Evolutionary conservation across 1,140 invertebrate species (phyloP), one percentile per base, ranked within the genome.

Genomic region (Drosophila truncata): DNA sequence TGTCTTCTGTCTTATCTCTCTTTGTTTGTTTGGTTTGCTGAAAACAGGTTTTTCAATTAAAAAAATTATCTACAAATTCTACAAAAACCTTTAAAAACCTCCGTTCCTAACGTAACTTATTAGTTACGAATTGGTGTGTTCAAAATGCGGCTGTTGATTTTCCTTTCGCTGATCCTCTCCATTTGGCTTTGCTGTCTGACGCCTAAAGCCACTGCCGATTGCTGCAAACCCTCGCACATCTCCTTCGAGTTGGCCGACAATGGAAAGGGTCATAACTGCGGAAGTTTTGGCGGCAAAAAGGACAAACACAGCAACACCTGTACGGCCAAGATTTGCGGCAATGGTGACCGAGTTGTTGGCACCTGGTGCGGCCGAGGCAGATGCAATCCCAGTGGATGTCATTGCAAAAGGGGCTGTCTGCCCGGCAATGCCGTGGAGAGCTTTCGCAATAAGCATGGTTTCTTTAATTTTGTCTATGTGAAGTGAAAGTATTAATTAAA

Each of bases 381-480:
- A 2, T 80, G 78, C 44, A 80, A 80, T 33, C 60, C 57, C 3
- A n/a, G n/a, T 0, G 78, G 74, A 11, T 73, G 67, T 37, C 50
- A 80, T 39, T 80, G 78, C 57, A 71, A 37, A 16, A 50, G 16
- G 3, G 74, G 67, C 7, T 80, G 78, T 16, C 8, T 80, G 5
- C 47, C 37, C 3, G 67, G 74, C 46, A 67, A 77, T 20, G n/a
- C 78, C 14, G 23, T 33, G 2, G 10, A 44, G 7, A 73, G 74
- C 23, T 80, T 80, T 29, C 66, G 57, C 4, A 39, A 58, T 1
- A 78, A 78, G 23, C 62, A 80, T 23, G 75, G 69, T 0, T 39
- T 37, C n/a, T 55, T 58, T 13, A 73, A 80, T 23, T 79, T 80
- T 44, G 52, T 60, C 13, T 77, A 78, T 78, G 66, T 78, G 2